Evolutionary conservation across 2,888 invertebrate genomes (phyloP).

Genomic region (Cremastinae sp.): DNA sequence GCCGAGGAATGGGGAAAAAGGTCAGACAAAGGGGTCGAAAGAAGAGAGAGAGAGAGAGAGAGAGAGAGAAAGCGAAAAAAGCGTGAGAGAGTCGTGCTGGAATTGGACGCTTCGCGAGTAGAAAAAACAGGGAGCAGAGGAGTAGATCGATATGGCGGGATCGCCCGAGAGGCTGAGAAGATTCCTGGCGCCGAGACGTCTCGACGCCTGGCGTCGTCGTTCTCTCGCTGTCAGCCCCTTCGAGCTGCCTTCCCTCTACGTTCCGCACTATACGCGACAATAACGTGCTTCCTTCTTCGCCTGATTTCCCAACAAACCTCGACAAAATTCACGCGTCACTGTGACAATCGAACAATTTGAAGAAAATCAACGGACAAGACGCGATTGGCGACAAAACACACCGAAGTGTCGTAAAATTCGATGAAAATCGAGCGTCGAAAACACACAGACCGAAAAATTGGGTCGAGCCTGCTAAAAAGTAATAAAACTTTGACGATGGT

Average conservation of each 20-base stretch:
- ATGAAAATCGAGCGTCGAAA: too few species aligned
- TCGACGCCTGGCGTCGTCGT: slow-evolving; percentile 66
- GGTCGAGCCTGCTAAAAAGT: too few species aligned
- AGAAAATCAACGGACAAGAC: too few species aligned
- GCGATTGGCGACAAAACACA: too few species aligned
- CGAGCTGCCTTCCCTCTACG: slow-evolving; percentile 67
- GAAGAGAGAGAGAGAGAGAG: slow-evolving; percentile 44
- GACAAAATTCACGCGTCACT: slow-evolving; percentile 63
- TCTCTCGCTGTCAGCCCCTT: slow-evolving; percentile 73
- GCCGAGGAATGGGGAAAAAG: slow-evolving; percentile 20
- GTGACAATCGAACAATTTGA: slow-evolving; percentile 1
- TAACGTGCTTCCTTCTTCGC: slow-evolving; percentile 48
- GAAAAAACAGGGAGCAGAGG: slow-evolving; percentile 29
- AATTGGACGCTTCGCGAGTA: slow-evolving; percentile 53
- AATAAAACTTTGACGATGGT: too few species aligned
- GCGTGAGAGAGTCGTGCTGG: slow-evolving; percentile 37
- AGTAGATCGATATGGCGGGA: slow-evolving; percentile 65
- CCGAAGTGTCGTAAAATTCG: too few species aligned
- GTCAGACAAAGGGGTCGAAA: slow-evolving; percentile 52
- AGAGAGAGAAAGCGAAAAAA: slow-evolving; percentile 21
- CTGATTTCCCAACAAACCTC: slow-evolving; percentile 71
- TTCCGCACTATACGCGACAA: slow-evolving; percentile 37
- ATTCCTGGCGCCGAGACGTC: slow-evolving; percentile 64
- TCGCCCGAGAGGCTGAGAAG: slow-evolving; percentile 66
- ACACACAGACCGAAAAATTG: too few species aligned